Evolutionary conservation across 1,140 invertebrate species (phyloP).

Genomic region (Dinoponera quadriceps): DNA sequence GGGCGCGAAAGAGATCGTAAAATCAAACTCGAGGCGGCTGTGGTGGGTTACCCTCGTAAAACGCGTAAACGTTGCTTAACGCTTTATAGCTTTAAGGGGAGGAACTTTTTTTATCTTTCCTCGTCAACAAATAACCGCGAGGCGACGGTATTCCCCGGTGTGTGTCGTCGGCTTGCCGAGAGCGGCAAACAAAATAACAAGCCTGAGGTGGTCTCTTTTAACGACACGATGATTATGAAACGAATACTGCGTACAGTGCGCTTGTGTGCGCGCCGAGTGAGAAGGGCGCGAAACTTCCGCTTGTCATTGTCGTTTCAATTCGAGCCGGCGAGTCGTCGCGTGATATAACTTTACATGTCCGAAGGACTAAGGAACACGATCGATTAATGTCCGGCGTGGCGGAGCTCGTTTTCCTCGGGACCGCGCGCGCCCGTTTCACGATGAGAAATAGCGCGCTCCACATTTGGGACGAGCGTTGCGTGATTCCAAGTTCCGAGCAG

Average conservation of each 20-base stretch:
- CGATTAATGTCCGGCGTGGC: slow-evolving; percentile 60
- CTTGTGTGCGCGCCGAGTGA: not conserved
- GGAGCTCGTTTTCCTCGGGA: slow-evolving; percentile 38
- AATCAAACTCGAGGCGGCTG: not conserved
- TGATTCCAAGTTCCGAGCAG: slow-evolving; percentile 60
- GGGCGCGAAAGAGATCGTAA: not conserved
- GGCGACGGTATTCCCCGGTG: too few relatives aligned
- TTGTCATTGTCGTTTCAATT: not conserved
- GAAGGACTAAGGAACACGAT: slow-evolving; percentile 58
- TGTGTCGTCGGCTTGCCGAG: too few relatives aligned
- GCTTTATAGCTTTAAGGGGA: too few relatives aligned
- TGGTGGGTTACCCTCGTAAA: not conserved
- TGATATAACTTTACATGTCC: slow-evolving; percentile 34
- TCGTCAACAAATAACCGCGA: too few relatives aligned
- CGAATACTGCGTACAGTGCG: not conserved
- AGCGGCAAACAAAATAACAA: too few relatives aligned
- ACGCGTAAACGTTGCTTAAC: too few relatives aligned
- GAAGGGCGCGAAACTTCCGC: not conserved
- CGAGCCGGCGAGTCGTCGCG: slow-evolving; percentile 39
- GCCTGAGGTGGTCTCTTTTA: too few relatives aligned
- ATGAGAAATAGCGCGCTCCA: slow-evolving; percentile 50
- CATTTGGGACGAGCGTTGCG: slow-evolving; percentile 66
- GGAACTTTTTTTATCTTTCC: too few relatives aligned
- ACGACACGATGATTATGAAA: too few relatives aligned
- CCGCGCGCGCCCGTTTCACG: slow-evolving; percentile 53